Evolutionary conservation across 2,113 vertebrate species (phyloP).

Genomic region (Ginglymostoma cirratum): DNA sequence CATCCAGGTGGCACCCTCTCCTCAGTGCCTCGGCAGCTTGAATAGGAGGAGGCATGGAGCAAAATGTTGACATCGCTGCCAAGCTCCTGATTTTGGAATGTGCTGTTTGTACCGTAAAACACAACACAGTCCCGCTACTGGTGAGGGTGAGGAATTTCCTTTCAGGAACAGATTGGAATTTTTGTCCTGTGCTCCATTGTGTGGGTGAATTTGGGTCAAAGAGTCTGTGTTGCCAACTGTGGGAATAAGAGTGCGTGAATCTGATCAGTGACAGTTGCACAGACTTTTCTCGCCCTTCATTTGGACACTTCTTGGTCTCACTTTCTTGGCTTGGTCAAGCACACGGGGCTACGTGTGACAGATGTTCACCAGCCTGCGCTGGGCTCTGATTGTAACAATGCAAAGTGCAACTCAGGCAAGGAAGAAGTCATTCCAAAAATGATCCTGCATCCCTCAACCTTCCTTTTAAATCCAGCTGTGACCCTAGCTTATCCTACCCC

Average conservation of each 20-base stretch:
- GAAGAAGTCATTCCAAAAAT: background rate
- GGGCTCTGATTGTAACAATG: background rate
- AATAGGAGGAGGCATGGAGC: no score
- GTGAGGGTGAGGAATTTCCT: background rate
- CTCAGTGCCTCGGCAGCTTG: background rate
- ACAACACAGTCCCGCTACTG: no score
- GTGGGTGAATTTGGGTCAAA: background rate
- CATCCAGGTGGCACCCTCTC: background rate
- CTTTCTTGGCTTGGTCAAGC: background rate
- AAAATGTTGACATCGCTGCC: background rate
- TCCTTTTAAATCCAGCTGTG: background rate
- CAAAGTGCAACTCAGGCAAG: background rate
- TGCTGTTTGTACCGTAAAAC: background rate
- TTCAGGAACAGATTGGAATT: background rate
- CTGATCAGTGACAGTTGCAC: background rate
- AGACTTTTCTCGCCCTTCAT: background rate
- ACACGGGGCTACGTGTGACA: background rate
- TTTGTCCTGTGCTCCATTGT: background rate
- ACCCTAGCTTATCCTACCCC: no score
- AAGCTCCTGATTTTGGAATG: background rate
- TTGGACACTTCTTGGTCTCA: background rate
- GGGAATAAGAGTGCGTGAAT: background rate
- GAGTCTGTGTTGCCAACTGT: background rate
- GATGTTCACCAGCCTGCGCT: background rate
- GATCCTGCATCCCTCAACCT: background rate